Evolutionary conservation across 2,797 vertebrate species (phyloP).

Genomic region (Sebastes matsubarae): DNA sequence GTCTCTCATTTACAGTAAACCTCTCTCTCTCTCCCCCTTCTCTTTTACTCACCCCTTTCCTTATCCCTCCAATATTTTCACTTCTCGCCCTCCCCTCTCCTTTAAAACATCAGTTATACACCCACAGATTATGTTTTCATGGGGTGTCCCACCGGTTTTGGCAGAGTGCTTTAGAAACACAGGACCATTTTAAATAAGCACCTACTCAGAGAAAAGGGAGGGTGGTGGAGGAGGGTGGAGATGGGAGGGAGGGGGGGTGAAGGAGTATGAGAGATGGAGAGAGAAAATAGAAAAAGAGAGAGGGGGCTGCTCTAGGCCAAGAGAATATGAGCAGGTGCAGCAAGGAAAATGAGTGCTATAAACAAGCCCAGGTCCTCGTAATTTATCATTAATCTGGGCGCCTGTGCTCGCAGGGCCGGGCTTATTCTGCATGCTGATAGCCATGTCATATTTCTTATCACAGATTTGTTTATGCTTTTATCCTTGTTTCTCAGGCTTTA

Average conservation of each 20-base stretch:
- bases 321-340: constrained; percentile 86
- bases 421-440: constrained; percentile 87
- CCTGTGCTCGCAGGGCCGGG: constrained; percentile 76
- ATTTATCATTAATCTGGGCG: constrained; percentile 88
- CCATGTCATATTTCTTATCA: constrained; percentile 87
- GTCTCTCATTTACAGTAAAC: constrained; percentile 40
- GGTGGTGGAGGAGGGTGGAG: neutral
- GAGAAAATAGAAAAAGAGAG: constrained; percentile 72
- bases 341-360: constrained; percentile 84
- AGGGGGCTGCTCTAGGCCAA: constrained; percentile 82
- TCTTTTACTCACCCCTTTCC: neutral
- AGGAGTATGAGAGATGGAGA: constrained; percentile 70
- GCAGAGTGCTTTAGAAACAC: constrained; percentile 74
- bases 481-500: constrained; percentile 81
- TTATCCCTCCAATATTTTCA: constrained; percentile 47
- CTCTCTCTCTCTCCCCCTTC: neutral
- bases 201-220: constrained; percentile 66
- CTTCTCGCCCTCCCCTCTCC: constrained; percentile 52
- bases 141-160: constrained; percentile 75
- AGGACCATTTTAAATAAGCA: constrained; percentile 78
- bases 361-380: constrained; percentile 84
- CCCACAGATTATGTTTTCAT: constrained; percentile 75
- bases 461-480: constrained; percentile 87
- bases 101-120: constrained; percentile 78
- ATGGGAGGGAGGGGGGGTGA: constrained; percentile 18